phyloP scores from a whole-genome alignment of 2,888 invertebrate species.

The Dynastes maya region DNA sequence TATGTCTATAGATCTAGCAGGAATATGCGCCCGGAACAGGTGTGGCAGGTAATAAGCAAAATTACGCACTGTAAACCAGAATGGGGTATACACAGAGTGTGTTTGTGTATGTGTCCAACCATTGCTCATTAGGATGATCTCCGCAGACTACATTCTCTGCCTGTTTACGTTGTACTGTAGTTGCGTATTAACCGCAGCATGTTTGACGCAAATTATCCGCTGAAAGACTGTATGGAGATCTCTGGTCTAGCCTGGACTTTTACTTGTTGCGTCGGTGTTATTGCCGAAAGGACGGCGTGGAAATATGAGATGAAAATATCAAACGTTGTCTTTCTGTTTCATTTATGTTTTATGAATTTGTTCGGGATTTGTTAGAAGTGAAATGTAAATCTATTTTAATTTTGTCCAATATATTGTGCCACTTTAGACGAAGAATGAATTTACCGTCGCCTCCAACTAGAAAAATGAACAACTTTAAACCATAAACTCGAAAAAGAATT shows the following conservation, averaged over 20 bases:
- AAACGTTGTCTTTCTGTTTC: too few relatives aligned
- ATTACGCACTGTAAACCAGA: slow-evolving; percentile 54
- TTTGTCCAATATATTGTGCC: too few relatives aligned
- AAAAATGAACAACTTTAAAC: too few relatives aligned
- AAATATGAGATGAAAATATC: too few relatives aligned
- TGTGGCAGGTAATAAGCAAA: slow-evolving; percentile 53
- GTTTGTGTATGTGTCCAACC: slow-evolving; percentile 47
- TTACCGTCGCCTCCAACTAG: too few relatives aligned
- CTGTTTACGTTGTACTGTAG: slow-evolving; percentile 48
- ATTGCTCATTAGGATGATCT: slow-evolving; percentile 53
- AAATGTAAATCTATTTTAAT: too few relatives aligned
- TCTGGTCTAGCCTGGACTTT: not conserved
- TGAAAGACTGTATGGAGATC: slow-evolving; percentile 7
- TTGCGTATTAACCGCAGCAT: slow-evolving; percentile 46
- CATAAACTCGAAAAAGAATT: too few relatives aligned
- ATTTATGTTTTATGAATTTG: too few relatives aligned
- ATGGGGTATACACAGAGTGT: slow-evolving; percentile 43
- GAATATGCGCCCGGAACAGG: slow-evolving; percentile 53
- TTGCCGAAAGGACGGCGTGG: not conserved
- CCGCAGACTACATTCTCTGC: slow-evolving; percentile 34
- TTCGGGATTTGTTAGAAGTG: too few relatives aligned
- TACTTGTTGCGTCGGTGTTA: slow-evolving; percentile 32
- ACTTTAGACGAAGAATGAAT: too few relatives aligned
- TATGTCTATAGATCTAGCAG: slow-evolving; percentile 40
- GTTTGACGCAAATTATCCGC: slow-evolving; percentile 34